A percentile compares a stretch with the other conserved stretches of the same genome.
Evolutionary conservation across 2,797 vertebrate genomes (phyloP).

Genomic region (Sebastolobus altivelis): DNA sequence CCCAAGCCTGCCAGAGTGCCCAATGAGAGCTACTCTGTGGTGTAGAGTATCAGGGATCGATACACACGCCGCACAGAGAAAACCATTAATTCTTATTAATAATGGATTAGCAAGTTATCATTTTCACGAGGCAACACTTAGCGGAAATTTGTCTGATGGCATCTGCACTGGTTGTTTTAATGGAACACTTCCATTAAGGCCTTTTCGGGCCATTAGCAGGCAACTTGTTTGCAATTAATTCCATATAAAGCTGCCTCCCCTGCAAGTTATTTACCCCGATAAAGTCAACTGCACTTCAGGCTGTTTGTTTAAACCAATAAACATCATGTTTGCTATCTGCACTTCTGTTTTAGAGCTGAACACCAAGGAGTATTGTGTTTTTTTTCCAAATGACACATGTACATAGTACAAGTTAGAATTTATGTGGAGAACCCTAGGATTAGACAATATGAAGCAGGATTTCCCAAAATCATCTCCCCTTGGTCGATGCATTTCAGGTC

Average conservation of each 20-base stretch:
- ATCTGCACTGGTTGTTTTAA: constrained; percentile 82
- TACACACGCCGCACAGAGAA: constrained; percentile 77
- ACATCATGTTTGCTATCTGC: constrained; percentile 69
- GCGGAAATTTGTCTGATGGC: constrained; percentile 82
- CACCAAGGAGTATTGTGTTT: constrained; percentile 37
- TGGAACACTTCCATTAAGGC: constrained; percentile 83
- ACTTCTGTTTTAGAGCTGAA: constrained; percentile 54
- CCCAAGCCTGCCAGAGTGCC: constrained; percentile 72
- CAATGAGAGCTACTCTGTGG: constrained; percentile 75
- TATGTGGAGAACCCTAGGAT: not conserved
- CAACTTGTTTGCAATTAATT: constrained; percentile 86
- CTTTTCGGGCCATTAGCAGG: constrained; percentile 83
- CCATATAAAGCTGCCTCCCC: constrained; percentile 78
- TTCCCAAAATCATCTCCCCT: not conserved
- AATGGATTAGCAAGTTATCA: constrained; percentile 87
- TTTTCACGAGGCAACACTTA: constrained; percentile 84
- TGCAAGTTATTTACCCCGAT: constrained; percentile 82
- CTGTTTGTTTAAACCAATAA: constrained; percentile 81
- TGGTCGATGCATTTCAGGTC: not conserved
- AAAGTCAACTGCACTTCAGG: constrained; percentile 79
- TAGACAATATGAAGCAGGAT: constrained; percentile 16
- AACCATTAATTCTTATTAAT: constrained; percentile 88
- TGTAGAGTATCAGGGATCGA: constrained; percentile 83
- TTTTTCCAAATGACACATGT: constrained; percentile 20
- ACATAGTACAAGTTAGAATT: constrained; percentile 12